A percentile compares a stretch with the other conserved stretches of the same genome.
Evolutionary conservation across 2,888 invertebrate species (phyloP).

Genomic region (Eilema sororculum): DNA sequence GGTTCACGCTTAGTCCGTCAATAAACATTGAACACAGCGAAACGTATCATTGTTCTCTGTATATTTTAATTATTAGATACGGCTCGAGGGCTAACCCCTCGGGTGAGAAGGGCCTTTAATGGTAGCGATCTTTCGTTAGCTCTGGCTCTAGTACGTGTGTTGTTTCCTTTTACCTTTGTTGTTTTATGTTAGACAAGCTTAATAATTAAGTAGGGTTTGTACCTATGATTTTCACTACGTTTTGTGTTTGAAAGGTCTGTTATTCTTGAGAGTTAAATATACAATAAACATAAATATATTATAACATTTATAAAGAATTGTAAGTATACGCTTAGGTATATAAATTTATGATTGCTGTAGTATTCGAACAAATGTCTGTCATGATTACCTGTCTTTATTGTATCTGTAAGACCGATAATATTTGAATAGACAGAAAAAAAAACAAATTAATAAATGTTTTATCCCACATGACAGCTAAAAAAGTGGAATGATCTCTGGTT

Average conservation of each 20-base stretch:
- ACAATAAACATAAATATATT: neutral
- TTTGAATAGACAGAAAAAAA: too few species aligned
- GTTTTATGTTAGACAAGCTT: conserved; percentile 50
- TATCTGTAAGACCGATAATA: too few species aligned
- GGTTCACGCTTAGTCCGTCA: conserved; percentile 72
- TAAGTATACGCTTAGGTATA: too few species aligned
- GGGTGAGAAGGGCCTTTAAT: conserved; percentile 62
- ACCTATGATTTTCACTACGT: conserved; percentile 44
- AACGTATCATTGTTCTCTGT: conserved; percentile 82
- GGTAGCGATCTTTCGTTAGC: conserved; percentile 61
- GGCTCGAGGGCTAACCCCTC: conserved; percentile 66
- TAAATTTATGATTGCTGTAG: too few species aligned
- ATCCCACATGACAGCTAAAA: too few species aligned
- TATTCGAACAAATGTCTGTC: too few species aligned
- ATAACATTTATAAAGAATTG: neutral
- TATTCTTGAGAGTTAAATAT: neutral
- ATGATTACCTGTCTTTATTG: too few species aligned
- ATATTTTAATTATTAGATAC: conserved; percentile 82
- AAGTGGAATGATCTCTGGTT: too few species aligned
- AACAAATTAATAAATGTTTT: too few species aligned
- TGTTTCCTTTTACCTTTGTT: conserved; percentile 58
- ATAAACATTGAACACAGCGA: conserved; percentile 80
- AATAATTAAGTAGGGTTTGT: conserved; percentile 42
- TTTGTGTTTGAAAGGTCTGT: conserved; percentile 18
- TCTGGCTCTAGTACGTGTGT: conserved; percentile 46